Conservation (phyloP, 1,140 invertebrate genomes). For the Brachionus calyciflorus region DNA sequence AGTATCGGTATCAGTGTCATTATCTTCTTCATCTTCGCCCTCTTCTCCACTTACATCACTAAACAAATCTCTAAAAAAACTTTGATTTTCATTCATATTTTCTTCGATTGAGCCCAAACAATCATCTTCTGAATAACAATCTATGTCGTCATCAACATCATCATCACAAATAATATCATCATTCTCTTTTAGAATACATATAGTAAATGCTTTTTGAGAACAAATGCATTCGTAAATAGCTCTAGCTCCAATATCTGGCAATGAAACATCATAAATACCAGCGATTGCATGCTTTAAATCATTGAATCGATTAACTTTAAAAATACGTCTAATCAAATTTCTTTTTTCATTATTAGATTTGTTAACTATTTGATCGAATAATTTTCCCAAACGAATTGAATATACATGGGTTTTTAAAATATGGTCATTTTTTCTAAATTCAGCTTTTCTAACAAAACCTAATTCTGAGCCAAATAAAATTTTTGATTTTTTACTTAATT, state of each 20-base stretch:
- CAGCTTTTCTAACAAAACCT: background rate
- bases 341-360: background rate
- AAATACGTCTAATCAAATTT: background rate
- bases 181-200: background rate
- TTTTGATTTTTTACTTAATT: background rate
- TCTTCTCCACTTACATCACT: conserved; percentile 6
- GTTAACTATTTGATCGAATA: background rate
- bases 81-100: background rate
- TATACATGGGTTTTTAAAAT: background rate
- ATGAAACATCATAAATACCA: conserved; percentile 13
- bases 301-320: background rate
- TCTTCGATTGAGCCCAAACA: conserved; percentile 25
- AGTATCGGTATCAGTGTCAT: background rate
- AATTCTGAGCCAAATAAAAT: background rate
- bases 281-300: conserved; percentile 16
- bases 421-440: background rate
- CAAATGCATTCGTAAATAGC: conserved; percentile 28
- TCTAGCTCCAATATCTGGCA: conserved; percentile 30
- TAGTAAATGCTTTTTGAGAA: conserved; percentile 1
- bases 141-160: background rate
- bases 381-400: background rate
- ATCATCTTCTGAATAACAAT: background rate
- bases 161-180: background rate
- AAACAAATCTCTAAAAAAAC: background rate
- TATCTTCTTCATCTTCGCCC: background rate